Evolutionary conservation across 2,888 invertebrate genomes (phyloP).

Genomic region (Tenthredo distinguenda): DNA sequence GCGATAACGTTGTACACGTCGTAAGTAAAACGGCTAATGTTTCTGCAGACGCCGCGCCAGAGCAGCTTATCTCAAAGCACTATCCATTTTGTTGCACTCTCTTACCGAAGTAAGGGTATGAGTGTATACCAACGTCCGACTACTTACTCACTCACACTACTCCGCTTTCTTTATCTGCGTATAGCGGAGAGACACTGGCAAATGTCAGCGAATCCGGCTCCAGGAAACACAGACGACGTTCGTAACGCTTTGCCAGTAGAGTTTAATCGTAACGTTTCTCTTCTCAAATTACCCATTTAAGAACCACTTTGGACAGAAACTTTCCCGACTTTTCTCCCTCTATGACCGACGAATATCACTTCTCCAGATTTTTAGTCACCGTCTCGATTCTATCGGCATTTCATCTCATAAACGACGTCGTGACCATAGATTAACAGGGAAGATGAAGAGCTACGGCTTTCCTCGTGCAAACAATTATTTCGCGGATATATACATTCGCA

Average conservation of each 20-base stretch:
- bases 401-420: neutral
- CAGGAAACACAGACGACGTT: neutral
- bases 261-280: constrained; percentile 33
- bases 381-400: neutral
- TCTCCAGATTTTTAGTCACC: no score
- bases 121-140: neutral
- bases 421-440: no score
- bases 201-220: constrained; percentile 14
- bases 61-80: constrained; percentile 36
- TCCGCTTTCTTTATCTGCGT: neutral
- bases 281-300: constrained; percentile 33
- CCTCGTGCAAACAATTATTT: neutral
- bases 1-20: constrained; percentile 31
- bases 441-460: neutral
- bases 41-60: neutral
- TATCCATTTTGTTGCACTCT: constrained; percentile 45
- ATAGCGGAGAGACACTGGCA: neutral
- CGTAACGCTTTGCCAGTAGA: neutral
- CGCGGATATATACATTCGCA: neutral
- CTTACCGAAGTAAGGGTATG: neutral
- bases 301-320: constrained; percentile 19
- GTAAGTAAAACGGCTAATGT: constrained; percentile 34
- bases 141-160: neutral
- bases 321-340: neutral
- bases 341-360: neutral